Evolutionary conservation across 2,888 invertebrate species (phyloP).

Genomic region (Eubasilissa splendida): DNA sequence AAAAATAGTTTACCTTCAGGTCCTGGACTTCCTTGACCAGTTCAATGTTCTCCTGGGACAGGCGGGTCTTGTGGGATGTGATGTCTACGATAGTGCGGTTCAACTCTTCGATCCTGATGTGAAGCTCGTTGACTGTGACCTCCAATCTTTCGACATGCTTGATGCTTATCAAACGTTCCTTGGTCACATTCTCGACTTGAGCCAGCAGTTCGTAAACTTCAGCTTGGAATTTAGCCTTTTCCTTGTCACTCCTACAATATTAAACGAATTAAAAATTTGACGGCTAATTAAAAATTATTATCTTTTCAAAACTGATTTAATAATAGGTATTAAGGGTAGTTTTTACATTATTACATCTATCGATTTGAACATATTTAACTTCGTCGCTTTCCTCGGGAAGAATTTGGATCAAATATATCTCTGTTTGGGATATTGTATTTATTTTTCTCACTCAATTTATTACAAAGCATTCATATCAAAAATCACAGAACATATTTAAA

Average conservation of each 20-base stretch:
- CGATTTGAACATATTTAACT: too few species aligned
- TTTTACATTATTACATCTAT: too few species aligned
- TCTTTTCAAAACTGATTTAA: too few species aligned
- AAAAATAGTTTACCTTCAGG: slow-evolving; percentile 77
- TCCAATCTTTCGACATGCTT: slow-evolving; percentile 94
- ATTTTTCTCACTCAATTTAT: too few species aligned
- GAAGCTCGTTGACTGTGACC: slow-evolving; percentile 91
- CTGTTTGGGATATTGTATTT: too few species aligned
- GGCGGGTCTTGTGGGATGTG: slow-evolving; percentile 95
- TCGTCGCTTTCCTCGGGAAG: too few species aligned
- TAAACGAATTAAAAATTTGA: too few species aligned
- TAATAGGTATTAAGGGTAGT: too few species aligned
- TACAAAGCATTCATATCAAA: too few species aligned
- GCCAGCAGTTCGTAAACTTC: slow-evolving; percentile 98
- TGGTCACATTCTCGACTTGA: slow-evolving; percentile 94
- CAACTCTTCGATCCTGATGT: slow-evolving; percentile 96
- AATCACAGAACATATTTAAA: too few species aligned
- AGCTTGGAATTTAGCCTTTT: slow-evolving; percentile 97
- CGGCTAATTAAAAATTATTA: too few species aligned
- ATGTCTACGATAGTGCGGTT: slow-evolving; percentile 98
- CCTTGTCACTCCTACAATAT: slow-evolving; percentile 91
- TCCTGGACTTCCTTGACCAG: slow-evolving; percentile 97
- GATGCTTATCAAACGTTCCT: slow-evolving; percentile 87
- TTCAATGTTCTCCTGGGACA: slow-evolving; percentile 95
- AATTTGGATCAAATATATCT: too few species aligned